These are phyloP conservation scores for Leucophenga montana DNA, from an alignment of 2,888 invertebrate genomes.

Conservation along the genomic window DNA sequence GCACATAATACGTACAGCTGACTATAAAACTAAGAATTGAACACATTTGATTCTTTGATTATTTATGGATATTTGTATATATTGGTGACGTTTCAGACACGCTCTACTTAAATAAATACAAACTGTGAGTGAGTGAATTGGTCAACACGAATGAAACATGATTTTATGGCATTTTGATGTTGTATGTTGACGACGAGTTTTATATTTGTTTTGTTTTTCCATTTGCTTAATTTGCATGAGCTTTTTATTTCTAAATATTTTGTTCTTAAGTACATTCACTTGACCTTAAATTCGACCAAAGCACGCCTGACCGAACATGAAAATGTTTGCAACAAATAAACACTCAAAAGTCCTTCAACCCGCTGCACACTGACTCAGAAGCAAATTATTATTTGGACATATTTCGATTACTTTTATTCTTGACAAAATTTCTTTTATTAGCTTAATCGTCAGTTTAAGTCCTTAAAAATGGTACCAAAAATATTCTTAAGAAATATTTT, in stretches of 20 bases:
- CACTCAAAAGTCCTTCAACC: constrained; percentile 29
- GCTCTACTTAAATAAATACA: constrained; percentile 16
- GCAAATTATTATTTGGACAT: no score
- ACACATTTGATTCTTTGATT: constrained; percentile 24
- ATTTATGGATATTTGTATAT: background rate
- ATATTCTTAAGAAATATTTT: no score
- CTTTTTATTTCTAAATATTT: background rate
- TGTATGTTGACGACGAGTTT: background rate
- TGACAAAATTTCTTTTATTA: no score
- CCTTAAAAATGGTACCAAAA: no score
- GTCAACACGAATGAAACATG: background rate
- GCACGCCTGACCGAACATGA: background rate
- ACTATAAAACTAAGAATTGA: background rate
- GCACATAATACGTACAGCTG: background rate
- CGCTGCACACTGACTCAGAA: no score
- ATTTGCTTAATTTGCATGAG: no score
- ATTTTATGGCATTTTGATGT: constrained; percentile 9
- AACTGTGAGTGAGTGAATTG: no score
- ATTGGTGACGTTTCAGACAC: constrained; percentile 21
- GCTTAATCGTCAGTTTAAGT: no score
- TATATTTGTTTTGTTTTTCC: background rate
- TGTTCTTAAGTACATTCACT: constrained; percentile 21
- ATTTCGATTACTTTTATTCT: no score
- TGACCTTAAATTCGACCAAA: constrained; percentile 16
- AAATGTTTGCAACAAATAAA: background rate